phyloP scores from a whole-genome alignment of 2,888 invertebrate genomes.

The Coecobrya sp. region DNA sequence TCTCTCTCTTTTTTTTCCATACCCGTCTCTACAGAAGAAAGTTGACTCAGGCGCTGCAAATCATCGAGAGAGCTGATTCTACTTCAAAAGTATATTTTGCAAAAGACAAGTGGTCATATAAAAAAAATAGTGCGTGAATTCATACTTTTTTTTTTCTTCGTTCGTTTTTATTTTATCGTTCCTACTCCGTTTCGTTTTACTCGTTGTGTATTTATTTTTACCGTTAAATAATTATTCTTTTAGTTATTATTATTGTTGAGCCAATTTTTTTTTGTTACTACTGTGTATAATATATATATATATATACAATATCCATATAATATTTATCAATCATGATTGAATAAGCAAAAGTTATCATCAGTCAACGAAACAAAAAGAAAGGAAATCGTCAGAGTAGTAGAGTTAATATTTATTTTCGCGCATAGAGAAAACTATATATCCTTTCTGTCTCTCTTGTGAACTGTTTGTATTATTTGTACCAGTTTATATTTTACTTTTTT shows the following conservation, averaged over 20 bases:
- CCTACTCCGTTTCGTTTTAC: background rate
- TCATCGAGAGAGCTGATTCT: constrained; percentile 81
- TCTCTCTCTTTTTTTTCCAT: background rate
- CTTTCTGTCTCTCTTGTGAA: too few relatives aligned
- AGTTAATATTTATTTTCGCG: too few relatives aligned
- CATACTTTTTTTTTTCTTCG: background rate
- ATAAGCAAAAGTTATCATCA: too few relatives aligned
- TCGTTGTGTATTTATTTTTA: constrained; percentile 7
- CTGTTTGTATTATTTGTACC: background rate
- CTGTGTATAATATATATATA: too few relatives aligned
- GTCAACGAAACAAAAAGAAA: background rate
- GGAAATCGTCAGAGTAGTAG: too few relatives aligned
- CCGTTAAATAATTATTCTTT: background rate
- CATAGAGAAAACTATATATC: too few relatives aligned
- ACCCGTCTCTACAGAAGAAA: constrained; percentile 60
- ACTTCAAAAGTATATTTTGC: constrained; percentile 61
- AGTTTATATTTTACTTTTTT: background rate
- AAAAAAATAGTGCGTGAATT: constrained; percentile 50
- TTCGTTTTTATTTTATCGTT: too few relatives aligned
- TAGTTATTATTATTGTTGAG: background rate
- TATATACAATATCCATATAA: too few relatives aligned
- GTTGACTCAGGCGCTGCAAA: constrained; percentile 76
- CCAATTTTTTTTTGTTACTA: background rate
- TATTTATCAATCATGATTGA: too few relatives aligned
- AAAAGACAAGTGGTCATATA: constrained; percentile 80